Base-by-base conservation (phyloP, 1,140 invertebrate genomes). In the Eumaeus atala region DNA sequence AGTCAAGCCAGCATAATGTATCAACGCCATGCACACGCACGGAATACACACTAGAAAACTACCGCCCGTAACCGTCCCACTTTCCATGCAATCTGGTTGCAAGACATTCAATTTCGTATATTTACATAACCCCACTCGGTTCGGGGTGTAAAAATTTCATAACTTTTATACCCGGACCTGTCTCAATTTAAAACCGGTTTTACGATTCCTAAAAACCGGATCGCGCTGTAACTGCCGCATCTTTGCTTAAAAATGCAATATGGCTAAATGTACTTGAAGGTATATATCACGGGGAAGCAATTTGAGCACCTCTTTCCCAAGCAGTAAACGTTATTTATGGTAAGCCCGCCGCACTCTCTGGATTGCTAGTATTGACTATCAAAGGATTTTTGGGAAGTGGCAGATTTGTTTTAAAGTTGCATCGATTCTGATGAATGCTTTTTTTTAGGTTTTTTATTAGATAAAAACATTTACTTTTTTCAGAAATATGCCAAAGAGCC, bases 241-340 rank as follows among this genome's bases (percentile, higher is more conserved):
- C 67, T 75, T 79, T 64, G 63, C 66, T 76, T 77, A 75, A 79
- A 81, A 76, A 79, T 74, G 75, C 72, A 76, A 82, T 80, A 74
- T 72, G 67, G 64, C 61, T 74, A 72, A 75, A 75, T 65, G 67
- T 71, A 79, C 69, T 69, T 71, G 63, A 38, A 51, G 71, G 72
- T 10, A 79, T 82, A 78, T 82, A 79, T 83, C 74, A 75, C 74
- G 72, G 70, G 72, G 64, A 81, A 81, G 80, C 77, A 84, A 84
- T 82, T 81, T 78, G 78, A 75, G 70, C 80, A 82, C 78, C 75
- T 80, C 74, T 75, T 66, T 42, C 61, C 67, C 64, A 56, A 60
- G 72, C 72, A 81, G 66, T 82, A 82, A 84, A 82, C 69, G 75
- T 82, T 82, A 84, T 84, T 82, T 84, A 82, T 79, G 77, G 71